Evolutionary conservation across 1,140 invertebrate species (phyloP).

Genomic region (Uloborus diversus): DNA sequence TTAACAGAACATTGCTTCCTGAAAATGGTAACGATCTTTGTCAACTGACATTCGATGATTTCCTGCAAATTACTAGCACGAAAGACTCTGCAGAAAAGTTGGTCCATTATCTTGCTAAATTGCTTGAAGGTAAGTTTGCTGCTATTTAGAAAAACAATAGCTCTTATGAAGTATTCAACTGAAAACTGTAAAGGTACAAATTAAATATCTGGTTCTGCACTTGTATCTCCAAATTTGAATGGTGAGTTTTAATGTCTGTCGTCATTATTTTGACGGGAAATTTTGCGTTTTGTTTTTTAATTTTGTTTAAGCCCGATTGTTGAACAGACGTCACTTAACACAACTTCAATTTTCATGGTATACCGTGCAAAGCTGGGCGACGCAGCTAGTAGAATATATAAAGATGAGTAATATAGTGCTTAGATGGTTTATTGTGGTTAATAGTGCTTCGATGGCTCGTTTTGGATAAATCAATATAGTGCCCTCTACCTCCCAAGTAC

Average conservation of each 20-base stretch:
- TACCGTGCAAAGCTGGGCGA: too few relatives aligned
- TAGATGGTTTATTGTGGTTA: too few relatives aligned
- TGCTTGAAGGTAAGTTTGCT: background rate
- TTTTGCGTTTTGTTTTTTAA: background rate
- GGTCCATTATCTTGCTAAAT: background rate
- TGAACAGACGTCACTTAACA: too few relatives aligned
- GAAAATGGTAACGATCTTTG: background rate
- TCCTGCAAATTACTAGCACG: background rate
- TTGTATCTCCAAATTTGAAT: background rate
- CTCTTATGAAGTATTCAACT: background rate
- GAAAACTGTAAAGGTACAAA: background rate
- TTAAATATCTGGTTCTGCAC: background rate
- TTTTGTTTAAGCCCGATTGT: background rate
- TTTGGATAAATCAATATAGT: too few relatives aligned
- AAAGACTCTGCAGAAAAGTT: background rate
- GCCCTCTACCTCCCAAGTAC: too few relatives aligned
- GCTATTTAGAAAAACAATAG: background rate
- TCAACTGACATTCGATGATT: background rate
- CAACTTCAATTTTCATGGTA: too few relatives aligned
- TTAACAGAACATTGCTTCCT: background rate
- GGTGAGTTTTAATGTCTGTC: background rate
- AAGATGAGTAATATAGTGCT: too few relatives aligned
- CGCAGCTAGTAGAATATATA: too few relatives aligned
- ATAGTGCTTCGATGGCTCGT: too few relatives aligned
- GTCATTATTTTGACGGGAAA: background rate